Evolutionary conservation across 2,113 vertebrate genomes (phyloP), one percentile per base, ranked within the genome.

Genomic region (Alaudala cheleensis): DNA sequence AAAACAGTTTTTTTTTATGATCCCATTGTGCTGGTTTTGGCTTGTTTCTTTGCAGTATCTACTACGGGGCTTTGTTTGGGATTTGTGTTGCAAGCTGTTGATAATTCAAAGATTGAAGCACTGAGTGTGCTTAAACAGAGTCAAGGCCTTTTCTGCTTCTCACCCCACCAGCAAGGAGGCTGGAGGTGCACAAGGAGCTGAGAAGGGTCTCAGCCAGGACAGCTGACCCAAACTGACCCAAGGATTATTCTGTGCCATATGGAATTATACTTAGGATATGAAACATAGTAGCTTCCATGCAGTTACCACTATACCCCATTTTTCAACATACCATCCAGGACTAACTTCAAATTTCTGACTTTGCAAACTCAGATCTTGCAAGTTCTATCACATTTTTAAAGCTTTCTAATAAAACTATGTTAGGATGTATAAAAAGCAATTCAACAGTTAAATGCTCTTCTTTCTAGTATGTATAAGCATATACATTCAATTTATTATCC

Each of bases 121-220:
- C 18, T 31, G 21, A 56, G 17, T 26, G 34, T 49, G 49, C 22
- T 49, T 42, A 42, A 42, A 42, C 21, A 40, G 29, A 82, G n/a
- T 26, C 40, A 56, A 62, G 18, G 31, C 22, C 42, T 54, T 49
- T 83, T 70, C 34, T 42, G n/a, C 45, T 26, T 61, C 64, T 87
- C 40, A 61, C 26, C 6, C 62, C 0, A 0, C 31, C 34, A 62
- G 12, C 0, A 0, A 62, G 25, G 42, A 69, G 54, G 56, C 12
- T 69, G 40, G 18, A 53, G 31, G 42, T 24, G 31, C 49, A 42
- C 34, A 42, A 20, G 26, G 34, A 56, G 8, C 1, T 70, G 34
- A 33, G 39, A 50, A 10, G 14, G 34, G 42, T 28, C 25, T 69
- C 26, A 54, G 34, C 26, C 7, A 42, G 54, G 22, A 62, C 11